These are phyloP conservation scores for Cosmia pyralina DNA, from an alignment of 2,888 invertebrate species.

Conservation along the genomic window DNA sequence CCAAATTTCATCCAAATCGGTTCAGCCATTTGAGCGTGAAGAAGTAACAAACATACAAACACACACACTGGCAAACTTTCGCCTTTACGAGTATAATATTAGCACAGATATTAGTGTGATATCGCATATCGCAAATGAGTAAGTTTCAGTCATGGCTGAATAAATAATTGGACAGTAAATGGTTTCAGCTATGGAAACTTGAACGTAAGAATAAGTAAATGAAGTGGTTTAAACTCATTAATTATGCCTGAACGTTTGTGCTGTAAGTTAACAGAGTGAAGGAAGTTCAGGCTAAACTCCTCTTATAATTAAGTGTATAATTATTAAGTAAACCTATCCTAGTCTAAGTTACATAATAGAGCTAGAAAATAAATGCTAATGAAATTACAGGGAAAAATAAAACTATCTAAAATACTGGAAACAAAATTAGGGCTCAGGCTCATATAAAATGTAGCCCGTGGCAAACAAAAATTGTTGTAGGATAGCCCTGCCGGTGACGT, in stretches of 20 bases:
- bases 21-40: too few relatives aligned
- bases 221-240: constrained; percentile 52
- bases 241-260: constrained; percentile 45
- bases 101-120: too few relatives aligned
- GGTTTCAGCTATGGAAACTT: constrained; percentile 45
- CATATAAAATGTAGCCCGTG: constrained; percentile 44
- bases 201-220: constrained; percentile 52
- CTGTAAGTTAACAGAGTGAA: constrained; percentile 27
- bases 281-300: constrained; percentile 25
- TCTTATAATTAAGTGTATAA: constrained; percentile 37
- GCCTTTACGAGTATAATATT: too few relatives aligned
- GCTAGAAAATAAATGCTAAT: constrained; percentile 2
- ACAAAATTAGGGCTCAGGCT: constrained; percentile 36
- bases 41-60: too few relatives aligned
- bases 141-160: constrained; percentile 22
- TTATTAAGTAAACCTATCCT: constrained; percentile 6
- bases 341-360: neutral
- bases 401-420: constrained; percentile 25
- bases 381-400: constrained; percentile 13
- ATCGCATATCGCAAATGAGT: constrained; percentile 7
- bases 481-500: constrained; percentile 52
- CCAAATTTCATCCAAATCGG: too few relatives aligned
- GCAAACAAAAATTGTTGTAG: constrained; percentile 50
- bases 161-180: constrained; percentile 38
- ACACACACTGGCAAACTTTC: too few relatives aligned